A percentile compares a stretch with the other conserved stretches of the same genome.
Conservation (phyloP, 2,888 invertebrate genomes). For the Hirtodrosophila trivittata region DNA sequence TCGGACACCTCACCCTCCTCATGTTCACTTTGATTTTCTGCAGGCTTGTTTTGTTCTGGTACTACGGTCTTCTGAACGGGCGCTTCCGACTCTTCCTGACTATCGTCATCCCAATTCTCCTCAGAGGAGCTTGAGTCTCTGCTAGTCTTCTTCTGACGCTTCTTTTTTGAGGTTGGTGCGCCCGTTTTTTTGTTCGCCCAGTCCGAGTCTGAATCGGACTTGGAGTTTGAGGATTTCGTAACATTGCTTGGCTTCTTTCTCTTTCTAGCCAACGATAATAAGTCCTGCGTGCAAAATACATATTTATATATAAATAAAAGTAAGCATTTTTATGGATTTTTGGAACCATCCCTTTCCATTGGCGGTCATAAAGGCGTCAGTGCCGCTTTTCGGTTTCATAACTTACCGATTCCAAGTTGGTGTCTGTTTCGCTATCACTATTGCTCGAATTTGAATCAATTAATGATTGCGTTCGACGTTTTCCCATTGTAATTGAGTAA, state of each 20-base stretch:
- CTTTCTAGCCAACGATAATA: conserved; percentile 91
- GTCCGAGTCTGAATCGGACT: conserved; percentile 85
- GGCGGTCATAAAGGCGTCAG: conserved; percentile 20
- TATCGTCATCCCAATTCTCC: conserved; percentile 83
- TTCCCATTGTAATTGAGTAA: conserved; percentile 87
- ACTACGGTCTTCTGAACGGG: conserved; percentile 62
- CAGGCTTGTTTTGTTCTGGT: conserved; percentile 71
- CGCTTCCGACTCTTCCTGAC: conserved; percentile 76
- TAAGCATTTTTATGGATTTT: conserved; percentile 33
- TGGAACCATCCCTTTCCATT: conserved; percentile 33
- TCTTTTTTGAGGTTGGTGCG: conserved; percentile 82
- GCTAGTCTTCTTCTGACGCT: conserved; percentile 81
- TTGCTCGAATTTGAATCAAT: conserved; percentile 93
- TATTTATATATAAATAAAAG: neutral
- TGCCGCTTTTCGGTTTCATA: neutral
- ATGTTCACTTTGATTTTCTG: conserved; percentile 85
- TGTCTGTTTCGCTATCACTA: conserved; percentile 89
- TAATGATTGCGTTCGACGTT: conserved; percentile 92
- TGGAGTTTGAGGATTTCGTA: conserved; percentile 83
- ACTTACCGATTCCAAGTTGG: conserved; percentile 93
- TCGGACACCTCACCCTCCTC: conserved; percentile 95
- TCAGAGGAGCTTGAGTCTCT: conserved; percentile 80
- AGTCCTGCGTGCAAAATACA: conserved; percentile 86
- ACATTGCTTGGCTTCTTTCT: conserved; percentile 85
- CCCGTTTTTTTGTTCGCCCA: conserved; percentile 83